Conservation (phyloP, 2,888 invertebrate genomes). For the Mesoligia furuncula region DNA sequence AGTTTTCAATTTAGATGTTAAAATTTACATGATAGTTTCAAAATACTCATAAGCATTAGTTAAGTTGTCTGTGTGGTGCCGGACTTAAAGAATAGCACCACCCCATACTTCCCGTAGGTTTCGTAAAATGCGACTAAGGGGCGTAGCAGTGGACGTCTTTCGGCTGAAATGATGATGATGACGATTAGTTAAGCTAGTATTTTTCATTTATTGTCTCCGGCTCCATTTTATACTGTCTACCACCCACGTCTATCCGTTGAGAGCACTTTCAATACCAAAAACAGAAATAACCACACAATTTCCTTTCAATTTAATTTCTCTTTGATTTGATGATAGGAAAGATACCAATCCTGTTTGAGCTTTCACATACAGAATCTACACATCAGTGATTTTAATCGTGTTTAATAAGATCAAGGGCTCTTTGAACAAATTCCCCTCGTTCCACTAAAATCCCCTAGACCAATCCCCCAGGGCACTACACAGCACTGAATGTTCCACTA, state of each 20-base stretch:
- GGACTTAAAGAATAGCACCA: too few species aligned
- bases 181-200: too few species aligned
- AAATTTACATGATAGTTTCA: neutral
- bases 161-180: too few species aligned
- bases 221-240: neutral
- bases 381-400: neutral
- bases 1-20: neutral
- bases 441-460: too few species aligned
- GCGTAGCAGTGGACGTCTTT: too few species aligned
- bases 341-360: slow-evolving; percentile 5
- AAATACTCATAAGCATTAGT: neutral
- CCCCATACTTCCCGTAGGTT: too few species aligned
- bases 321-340: slow-evolving; percentile 14
- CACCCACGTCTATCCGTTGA: neutral
- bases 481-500: too few species aligned
- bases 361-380: slow-evolving; percentile 12
- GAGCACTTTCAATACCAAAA: slow-evolving; percentile 14
- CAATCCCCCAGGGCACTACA: too few species aligned
- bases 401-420: neutral
- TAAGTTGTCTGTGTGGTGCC: too few species aligned
- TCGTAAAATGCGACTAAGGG: too few species aligned
- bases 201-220: too few species aligned
- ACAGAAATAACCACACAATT: slow-evolving; percentile 26
- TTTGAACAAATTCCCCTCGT: neutral
- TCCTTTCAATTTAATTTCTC: slow-evolving; percentile 34